Evolutionary conservation across 2,113 vertebrate genomes (phyloP).

Genomic region (Takifugu bimaculatus): DNA sequence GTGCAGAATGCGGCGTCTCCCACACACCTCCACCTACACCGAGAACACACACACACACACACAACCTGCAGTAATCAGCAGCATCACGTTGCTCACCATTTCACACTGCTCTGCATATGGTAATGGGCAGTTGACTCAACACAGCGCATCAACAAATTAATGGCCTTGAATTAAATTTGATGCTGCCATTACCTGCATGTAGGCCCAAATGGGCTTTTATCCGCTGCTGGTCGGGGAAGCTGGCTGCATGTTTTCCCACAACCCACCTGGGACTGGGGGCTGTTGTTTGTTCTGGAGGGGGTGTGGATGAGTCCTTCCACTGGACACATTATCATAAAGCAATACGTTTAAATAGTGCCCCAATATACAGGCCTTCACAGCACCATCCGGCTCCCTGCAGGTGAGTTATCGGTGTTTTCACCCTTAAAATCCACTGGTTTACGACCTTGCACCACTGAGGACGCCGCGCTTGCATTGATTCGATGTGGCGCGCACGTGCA

Average conservation of each 20-base stretch:
- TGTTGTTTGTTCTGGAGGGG: constrained; percentile 30
- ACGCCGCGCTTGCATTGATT: too few relatives aligned
- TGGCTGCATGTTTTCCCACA: constrained; percentile 34
- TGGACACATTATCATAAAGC: too few relatives aligned
- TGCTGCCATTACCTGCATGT: too few relatives aligned
- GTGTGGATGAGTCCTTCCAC: too few relatives aligned
- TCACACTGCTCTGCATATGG: constrained; percentile 44
- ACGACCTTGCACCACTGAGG: too few relatives aligned
- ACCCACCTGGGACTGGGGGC: constrained; percentile 25
- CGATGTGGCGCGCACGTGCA: too few relatives aligned
- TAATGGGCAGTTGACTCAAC: constrained; percentile 39
- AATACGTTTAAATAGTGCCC: too few relatives aligned
- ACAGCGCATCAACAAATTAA: constrained; percentile 43
- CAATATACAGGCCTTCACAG: too few relatives aligned
- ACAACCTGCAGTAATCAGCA: constrained; percentile 56
- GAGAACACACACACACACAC: constrained; percentile 41
- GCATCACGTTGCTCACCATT: constrained; percentile 54
- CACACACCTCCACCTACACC: constrained; percentile 77
- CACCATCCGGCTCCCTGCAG: too few relatives aligned
- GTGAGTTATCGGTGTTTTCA: too few relatives aligned
- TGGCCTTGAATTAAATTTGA: constrained; percentile 24
- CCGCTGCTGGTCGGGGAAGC: constrained; percentile 36
- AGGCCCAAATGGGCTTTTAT: constrained; percentile 5
- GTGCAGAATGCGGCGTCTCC: constrained; percentile 71
- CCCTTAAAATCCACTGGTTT: too few relatives aligned